A percentile compares a stretch with the other conserved stretches of the same genome.
These are phyloP conservation scores for Ranitomeya imitator DNA, from an alignment of 2,113 vertebrate genomes.

Conservation along the genomic window DNA sequence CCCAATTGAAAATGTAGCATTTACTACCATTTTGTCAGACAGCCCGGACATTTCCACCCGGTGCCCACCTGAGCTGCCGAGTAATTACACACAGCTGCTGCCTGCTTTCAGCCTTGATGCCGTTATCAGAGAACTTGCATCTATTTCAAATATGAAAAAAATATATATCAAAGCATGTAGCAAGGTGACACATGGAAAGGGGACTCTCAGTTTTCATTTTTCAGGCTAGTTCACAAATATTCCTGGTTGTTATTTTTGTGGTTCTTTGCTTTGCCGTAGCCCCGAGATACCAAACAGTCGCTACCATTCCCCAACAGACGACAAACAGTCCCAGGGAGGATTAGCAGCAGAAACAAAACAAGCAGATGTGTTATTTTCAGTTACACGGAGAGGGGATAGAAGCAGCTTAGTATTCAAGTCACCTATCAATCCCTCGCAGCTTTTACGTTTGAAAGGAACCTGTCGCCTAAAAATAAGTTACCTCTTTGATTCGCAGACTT, in stretches of 20 bases:
- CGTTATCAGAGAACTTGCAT: constrained; percentile 27
- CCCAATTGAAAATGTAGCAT: not conserved
- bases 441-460: constrained; percentile 25
- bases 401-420: constrained; percentile 46
- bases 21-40: not conserved
- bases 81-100: constrained; percentile 47
- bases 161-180: constrained; percentile 22
- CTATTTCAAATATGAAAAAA: constrained; percentile 23
- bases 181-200: constrained; percentile 23
- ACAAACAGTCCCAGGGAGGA: constrained; percentile 51
- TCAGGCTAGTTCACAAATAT: constrained; percentile 28
- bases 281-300: constrained; percentile 53
- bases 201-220: constrained; percentile 17
- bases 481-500: not conserved
- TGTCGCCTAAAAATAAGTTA: constrained; percentile 2
- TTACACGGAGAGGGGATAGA: constrained; percentile 29
- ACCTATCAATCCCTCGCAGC: constrained; percentile 12
- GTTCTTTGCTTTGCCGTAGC: constrained; percentile 48
- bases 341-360: constrained; percentile 54
- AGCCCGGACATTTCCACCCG: constrained; percentile 11
- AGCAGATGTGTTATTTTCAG: constrained; percentile 55
- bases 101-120: constrained; percentile 34
- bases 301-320: constrained; percentile 48
- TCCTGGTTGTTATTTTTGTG: constrained; percentile 52
- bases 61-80: constrained; percentile 1